Base-by-base conservation (phyloP, 2,888 invertebrate species). In the Mimachlamys varia region DNA sequence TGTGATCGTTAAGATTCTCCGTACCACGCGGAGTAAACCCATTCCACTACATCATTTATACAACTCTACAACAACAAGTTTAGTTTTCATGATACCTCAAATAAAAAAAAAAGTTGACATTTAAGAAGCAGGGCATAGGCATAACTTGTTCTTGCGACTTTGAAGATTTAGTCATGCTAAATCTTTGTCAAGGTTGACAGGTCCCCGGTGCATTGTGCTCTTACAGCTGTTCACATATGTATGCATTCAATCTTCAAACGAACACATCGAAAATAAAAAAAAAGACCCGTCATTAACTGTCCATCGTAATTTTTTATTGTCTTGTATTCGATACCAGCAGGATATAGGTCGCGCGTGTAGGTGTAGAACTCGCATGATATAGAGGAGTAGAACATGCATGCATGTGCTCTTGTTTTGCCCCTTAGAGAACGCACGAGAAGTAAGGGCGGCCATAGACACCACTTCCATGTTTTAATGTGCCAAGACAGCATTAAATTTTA, bases 331-430 rank as follows among this genome's bases (percentile, higher is more conserved):
- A 76, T n/a, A 62, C 7, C 76, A 76, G 27, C 33, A 76, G 33
- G 13, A 76, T 33, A 27, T 76, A 76, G 33, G 76, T 76, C 76
- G 33, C n/a, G 62, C 62, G 62, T 62, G 62, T 62, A 62, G 62
- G n/a, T 76, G 76, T 76, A 33, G 76, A 76, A 76, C 12, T 76
- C 17, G 76, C 76, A 76, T 76, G 76, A 76, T 33, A 15, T 58
- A 27, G 76, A 76, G 27, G 33, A 76, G 13, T 62, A 7, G 22
- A 62, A 62, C 62, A 22, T 62, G 22, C 27, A 76, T 76, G 33
- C 76, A 10, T 7, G 76, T 76, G 76, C 1, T 76, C 76, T 33
- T 76, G 33, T 76, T 76, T 76, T 27, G 27, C 33, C 27, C 76
- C 10, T 53, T 33, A 76, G 12, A 76, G 76, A 76, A 7, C 15